Percentiles rank a stretch among this genome's conserved stretches.
phyloP scores from a whole-genome alignment of 2,888 invertebrate genomes.

The Drosophila neonasuta region DNA sequence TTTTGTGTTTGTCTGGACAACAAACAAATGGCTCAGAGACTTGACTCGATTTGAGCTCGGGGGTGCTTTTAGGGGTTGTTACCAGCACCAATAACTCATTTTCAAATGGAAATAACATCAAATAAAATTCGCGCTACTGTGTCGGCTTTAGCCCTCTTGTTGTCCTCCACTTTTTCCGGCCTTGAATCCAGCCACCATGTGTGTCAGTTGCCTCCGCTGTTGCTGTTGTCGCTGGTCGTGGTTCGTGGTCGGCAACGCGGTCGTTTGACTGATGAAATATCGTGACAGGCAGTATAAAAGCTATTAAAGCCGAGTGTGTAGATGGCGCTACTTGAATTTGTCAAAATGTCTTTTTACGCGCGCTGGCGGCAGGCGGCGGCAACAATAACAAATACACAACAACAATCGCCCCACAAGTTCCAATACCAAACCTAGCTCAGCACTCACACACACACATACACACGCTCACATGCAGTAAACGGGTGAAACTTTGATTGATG shows the following conservation, averaged over 20 bases:
- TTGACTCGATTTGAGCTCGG: slow-evolving; percentile 7
- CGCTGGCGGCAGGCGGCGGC: slow-evolving; percentile 51
- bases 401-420: slow-evolving; percentile 1
- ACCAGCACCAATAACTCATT: slow-evolving; percentile 77
- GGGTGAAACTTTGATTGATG: slow-evolving; percentile 81
- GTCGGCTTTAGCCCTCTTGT: slow-evolving; percentile 22
- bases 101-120: slow-evolving; percentile 75
- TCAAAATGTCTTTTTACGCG: slow-evolving; percentile 79
- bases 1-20: slow-evolving; percentile 21
- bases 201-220: slow-evolving; percentile 44
- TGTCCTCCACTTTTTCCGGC: slow-evolving; percentile 54
- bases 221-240: slow-evolving; percentile 38
- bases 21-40: slow-evolving; percentile 33
- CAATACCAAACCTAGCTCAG: slow-evolving; percentile 14
- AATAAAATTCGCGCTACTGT: slow-evolving; percentile 76
- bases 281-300: slow-evolving; percentile 79
- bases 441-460: slow-evolving; percentile 31
- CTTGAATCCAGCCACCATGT: slow-evolving; percentile 58
- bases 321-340: slow-evolving; percentile 80
- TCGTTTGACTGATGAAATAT: slow-evolving; percentile 79
- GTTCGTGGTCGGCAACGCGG: slow-evolving; percentile 41
- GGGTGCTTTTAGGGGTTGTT: slow-evolving; percentile 66
- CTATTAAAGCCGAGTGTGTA: slow-evolving; percentile 78
- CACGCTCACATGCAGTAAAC: slow-evolving; percentile 45
- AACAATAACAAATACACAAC: slow-evolving; percentile 43